Base-by-base conservation (phyloP, 2,797 vertebrate genomes). In the Gouania willdenowi region DNA sequence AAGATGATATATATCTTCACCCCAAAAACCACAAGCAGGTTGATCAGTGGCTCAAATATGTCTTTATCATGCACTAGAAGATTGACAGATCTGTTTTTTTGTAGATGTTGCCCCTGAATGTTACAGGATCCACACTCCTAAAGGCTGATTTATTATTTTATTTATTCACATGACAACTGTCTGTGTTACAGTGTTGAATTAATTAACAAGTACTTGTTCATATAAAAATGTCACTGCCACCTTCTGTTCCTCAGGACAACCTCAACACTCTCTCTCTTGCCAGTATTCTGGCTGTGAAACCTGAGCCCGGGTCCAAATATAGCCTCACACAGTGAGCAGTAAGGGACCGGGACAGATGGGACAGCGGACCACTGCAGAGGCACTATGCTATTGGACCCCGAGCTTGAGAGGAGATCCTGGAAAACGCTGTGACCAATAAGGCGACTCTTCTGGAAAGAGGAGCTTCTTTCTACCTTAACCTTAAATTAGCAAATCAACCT, bases 291-390 rank as follows among this genome's bases (percentile, higher is more conserved):
- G 75, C 77, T 69, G 76, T 94, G 95, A 92, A 97, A 97, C 90
- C 85, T 89, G 94, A 98, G 91, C 91, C 90, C 73, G 87, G 86
- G 86, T 70, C 92, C 93, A 97, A 95, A 97, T 94, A 92, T 97
- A 98, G 92, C 82, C 86, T 79, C 50, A 87, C 87, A 75, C 81
- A 85, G 83, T 73, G 88, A 90, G 86, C 80, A 77, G 86, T 85
- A 59, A 85, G 88, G 81, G 86, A 82, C 82, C 80, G 77, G 85
- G 89, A 89, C 92, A 93, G 92, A 93, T 93, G 92, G 83, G 87
- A 85, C 60, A 11, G 67, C 80, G 87, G 88, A 85, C 88, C 83
- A 91, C 82, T 84, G 76, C 48, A 71, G 55, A 82, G 75, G 66
- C 76, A 80, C 73, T 34, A 55, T 21, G 66, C 74, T 56, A 70